phyloP scores from a whole-genome alignment of 2,888 invertebrate species.

The Stegana nigrithorax region DNA sequence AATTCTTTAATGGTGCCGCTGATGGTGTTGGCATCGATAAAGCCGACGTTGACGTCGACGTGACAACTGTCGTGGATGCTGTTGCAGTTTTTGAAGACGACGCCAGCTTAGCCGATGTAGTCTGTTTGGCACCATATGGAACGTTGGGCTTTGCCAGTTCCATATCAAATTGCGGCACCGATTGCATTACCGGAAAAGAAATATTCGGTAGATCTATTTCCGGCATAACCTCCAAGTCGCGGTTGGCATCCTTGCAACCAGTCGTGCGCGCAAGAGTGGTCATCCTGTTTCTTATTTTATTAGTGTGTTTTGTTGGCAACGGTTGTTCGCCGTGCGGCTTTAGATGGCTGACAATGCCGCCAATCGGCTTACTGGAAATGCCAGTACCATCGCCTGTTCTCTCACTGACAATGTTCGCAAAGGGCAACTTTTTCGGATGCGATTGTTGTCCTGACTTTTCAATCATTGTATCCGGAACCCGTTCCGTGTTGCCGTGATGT shows the following conservation, averaged over 20 bases:
- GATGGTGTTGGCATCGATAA: constrained; percentile 12
- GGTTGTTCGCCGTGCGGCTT: not conserved
- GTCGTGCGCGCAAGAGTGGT: constrained; percentile 43
- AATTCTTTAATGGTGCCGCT: not conserved
- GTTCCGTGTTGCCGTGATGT: constrained; percentile 72
- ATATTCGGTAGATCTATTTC: constrained; percentile 71
- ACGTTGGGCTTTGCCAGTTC: constrained; percentile 36
- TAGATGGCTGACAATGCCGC: no score
- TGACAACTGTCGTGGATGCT: no score
- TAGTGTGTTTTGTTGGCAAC: constrained; percentile 1
- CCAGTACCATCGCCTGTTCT: not conserved
- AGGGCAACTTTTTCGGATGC: no score
- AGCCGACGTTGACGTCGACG: no score
- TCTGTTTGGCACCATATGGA: constrained; percentile 35
- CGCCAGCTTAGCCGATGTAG: not conserved
- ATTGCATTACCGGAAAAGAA: constrained; percentile 64
- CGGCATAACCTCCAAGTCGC: constrained; percentile 64
- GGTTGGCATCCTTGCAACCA: constrained; percentile 41
- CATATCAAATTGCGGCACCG: constrained; percentile 65
- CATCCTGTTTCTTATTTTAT: constrained; percentile 21
- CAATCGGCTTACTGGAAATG: no score
- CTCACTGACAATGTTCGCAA: not conserved
- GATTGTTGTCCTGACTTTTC: constrained; percentile 24
- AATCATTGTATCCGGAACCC: constrained; percentile 71
- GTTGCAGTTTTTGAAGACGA: not conserved